A percentile compares a stretch with the other conserved stretches of the same genome.
phyloP scores from a whole-genome alignment of 2,797 vertebrate species.

The Pseudochirops cupreus region DNA sequence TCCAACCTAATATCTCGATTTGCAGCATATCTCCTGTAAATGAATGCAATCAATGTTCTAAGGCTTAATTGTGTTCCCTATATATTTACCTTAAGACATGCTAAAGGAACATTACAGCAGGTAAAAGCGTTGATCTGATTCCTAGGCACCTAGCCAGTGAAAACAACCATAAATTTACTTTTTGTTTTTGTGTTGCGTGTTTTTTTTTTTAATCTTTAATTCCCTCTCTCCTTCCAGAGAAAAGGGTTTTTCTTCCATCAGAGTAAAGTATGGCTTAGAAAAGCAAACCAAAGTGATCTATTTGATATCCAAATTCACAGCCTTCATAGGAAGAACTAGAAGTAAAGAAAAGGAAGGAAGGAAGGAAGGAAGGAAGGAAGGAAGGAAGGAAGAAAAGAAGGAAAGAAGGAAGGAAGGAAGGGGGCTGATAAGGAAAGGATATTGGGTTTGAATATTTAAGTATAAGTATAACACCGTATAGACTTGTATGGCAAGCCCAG shows the following conservation, averaged over 20 bases:
- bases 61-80: neutral
- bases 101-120: neutral
- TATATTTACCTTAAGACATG: neutral
- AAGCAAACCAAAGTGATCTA: conserved; percentile 2
- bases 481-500: conserved; percentile 18
- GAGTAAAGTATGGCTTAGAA: neutral
- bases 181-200: neutral
- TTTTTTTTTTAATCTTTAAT: conserved; percentile 1
- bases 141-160: fast-evolving
- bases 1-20: conserved; percentile 6
- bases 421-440: neutral
- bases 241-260: neutral
- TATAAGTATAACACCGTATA: conserved; percentile 31
- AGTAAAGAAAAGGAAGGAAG: too few relatives aligned
- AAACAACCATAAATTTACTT: neutral
- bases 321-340: neutral
- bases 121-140: neutral
- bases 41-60: neutral
- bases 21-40: neutral
- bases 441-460: neutral
- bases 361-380: too few relatives aligned
- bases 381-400: too few relatives aligned
- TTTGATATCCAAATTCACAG: neutral
- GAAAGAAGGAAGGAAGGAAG: neutral
- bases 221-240: neutral